Conservation (phyloP, 2,888 invertebrate species). For the Cremastobaeus sp. region DNA sequence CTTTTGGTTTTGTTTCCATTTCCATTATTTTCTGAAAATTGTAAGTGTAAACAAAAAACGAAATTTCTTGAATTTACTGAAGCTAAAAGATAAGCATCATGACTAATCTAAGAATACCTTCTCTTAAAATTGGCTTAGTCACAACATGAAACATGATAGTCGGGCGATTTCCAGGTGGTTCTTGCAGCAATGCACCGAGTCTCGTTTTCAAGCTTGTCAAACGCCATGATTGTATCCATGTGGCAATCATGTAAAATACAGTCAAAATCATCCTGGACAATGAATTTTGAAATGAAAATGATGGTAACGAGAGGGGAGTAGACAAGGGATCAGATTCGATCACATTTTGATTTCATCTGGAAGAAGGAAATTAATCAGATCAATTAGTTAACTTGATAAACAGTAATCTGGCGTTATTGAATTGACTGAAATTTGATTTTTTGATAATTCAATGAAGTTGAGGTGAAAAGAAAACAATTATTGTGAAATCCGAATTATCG, state of each 20-base stretch:
- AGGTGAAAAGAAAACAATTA: no score
- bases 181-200: conserved; percentile 78
- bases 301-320: not conserved
- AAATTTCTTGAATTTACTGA: no score
- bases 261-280: conserved; percentile 84
- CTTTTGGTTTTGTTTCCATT: conserved; percentile 67
- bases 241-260: conserved; percentile 90
- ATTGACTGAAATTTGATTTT: no score
- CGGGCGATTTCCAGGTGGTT: conserved; percentile 64
- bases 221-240: conserved; percentile 89
- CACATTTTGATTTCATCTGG: conserved; percentile 17
- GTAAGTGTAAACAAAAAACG: not conserved
- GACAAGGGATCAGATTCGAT: no score
- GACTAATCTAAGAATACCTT: no score
- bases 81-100: no score
- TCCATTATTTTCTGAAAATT: conserved; percentile 44
- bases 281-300: not conserved
- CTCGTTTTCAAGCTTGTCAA: conserved; percentile 85
- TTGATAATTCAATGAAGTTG: no score
- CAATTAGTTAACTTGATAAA: no score
- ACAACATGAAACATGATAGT: conserved; percentile 73
- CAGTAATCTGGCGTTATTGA: no score
- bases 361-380: no score
- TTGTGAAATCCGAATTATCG: no score
- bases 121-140: conserved; percentile 57